Conservation (phyloP, 2,888 invertebrate genomes). For the Aelia acuminata region DNA sequence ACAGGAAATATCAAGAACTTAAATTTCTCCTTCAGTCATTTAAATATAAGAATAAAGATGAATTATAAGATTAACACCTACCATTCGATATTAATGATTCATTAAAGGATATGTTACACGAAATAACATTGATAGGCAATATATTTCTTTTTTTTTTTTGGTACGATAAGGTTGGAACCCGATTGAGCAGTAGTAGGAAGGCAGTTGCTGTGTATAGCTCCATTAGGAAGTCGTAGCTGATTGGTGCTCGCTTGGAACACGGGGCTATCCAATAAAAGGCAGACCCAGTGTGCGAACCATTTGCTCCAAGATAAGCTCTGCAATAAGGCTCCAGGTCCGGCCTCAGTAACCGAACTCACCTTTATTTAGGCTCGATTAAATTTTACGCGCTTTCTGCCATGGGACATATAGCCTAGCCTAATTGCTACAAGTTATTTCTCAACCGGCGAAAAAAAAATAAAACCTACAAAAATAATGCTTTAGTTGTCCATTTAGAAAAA, state of each 20-base stretch:
- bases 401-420: background rate
- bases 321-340: background rate
- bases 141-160: too few species aligned
- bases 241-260: background rate
- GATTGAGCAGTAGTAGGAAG: background rate
- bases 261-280: slow-evolving; percentile 2
- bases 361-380: slow-evolving; percentile 1
- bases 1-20: too few species aligned
- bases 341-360: background rate
- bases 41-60: too few species aligned
- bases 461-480: too few species aligned
- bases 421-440: background rate
- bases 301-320: background rate
- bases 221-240: slow-evolving; percentile 8
- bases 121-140: too few species aligned
- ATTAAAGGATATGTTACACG: too few species aligned
- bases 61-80: too few species aligned
- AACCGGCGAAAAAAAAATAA: background rate
- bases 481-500: too few species aligned
- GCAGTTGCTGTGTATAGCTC: background rate
- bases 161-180: background rate
- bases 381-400: background rate
- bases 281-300: slow-evolving; percentile 17
- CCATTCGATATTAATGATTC: too few species aligned
- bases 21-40: too few species aligned